Percentiles rank a stretch among this genome's conserved stretches.
Evolutionary conservation across 2,888 invertebrate species (phyloP).

Genomic region (Thera britannica): DNA sequence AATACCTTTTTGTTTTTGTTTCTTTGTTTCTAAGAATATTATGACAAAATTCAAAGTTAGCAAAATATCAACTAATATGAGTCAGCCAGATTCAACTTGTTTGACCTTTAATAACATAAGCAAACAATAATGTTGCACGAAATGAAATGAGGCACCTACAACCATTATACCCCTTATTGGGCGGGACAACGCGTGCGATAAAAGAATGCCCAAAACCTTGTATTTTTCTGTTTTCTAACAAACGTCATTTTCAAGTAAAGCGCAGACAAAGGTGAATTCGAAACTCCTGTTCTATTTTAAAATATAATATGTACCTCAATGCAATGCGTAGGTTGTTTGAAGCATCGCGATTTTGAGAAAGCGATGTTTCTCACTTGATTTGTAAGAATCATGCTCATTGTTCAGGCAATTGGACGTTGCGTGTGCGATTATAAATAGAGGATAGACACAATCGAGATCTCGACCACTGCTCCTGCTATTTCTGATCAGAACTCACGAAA

Average conservation of each 20-base stretch:
- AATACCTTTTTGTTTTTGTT: too few relatives aligned
- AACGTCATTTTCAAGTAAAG: background rate
- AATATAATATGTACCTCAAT: slow-evolving; percentile 22
- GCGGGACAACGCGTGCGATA: too few relatives aligned
- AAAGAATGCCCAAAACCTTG: background rate
- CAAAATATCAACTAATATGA: background rate
- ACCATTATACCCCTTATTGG: too few relatives aligned
- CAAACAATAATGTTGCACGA: slow-evolving; percentile 4
- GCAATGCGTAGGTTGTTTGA: slow-evolving; percentile 51
- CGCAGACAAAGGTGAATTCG: background rate
- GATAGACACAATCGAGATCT: slow-evolving; percentile 66
- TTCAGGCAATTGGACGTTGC: slow-evolving; percentile 61
- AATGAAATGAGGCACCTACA: background rate
- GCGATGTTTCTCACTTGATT: slow-evolving; percentile 52
- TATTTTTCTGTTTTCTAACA: background rate
- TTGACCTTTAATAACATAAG: background rate
- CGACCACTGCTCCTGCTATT: slow-evolving; percentile 77
- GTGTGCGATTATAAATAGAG: slow-evolving; percentile 72
- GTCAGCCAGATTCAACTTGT: background rate
- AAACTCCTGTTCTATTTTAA: slow-evolving; percentile 20
- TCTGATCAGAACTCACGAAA: slow-evolving; percentile 67
- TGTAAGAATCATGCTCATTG: slow-evolving; percentile 58
- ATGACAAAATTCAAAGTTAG: too few relatives aligned
- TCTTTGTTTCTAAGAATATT: too few relatives aligned
- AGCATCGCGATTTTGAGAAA: slow-evolving; percentile 52